Conservation (phyloP, 2,113 vertebrate genomes). For the Vombatus ursinus region DNA sequence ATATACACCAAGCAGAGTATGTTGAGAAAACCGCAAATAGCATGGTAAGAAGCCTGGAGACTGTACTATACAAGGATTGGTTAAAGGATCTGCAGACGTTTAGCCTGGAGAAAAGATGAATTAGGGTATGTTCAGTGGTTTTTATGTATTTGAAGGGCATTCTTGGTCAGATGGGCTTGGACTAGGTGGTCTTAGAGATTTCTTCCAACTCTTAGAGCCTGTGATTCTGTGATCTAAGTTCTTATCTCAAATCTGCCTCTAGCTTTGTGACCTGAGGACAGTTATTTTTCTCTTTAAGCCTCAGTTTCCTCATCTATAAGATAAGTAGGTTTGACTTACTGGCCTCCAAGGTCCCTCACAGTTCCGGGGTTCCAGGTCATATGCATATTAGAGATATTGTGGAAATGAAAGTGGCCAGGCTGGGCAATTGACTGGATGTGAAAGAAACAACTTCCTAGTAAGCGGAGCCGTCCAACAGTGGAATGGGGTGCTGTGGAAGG, state of each 20-base stretch:
- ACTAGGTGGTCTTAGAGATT: neutral
- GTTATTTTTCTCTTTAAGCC: neutral
- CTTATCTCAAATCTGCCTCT: neutral
- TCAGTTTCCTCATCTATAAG: constrained; percentile 45
- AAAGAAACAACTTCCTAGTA: neutral
- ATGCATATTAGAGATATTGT: neutral
- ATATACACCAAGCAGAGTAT: neutral
- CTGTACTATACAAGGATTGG: neutral
- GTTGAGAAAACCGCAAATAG: neutral
- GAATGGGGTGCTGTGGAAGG: neutral
- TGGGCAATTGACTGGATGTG: neutral
- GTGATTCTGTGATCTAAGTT: neutral
- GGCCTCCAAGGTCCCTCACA: neutral
- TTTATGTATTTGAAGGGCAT: neutral
- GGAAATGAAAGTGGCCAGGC: neutral
- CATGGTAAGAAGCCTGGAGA: neutral
- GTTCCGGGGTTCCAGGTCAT: neutral
- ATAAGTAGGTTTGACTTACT: neutral
- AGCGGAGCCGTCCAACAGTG: neutral
- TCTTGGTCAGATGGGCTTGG: neutral
- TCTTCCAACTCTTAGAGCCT: neutral
- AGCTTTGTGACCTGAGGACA: neutral
- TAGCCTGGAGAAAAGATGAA: neutral
- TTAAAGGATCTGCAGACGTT: neutral
- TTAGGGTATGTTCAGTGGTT: neutral